Base-by-base conservation (phyloP, 2,797 vertebrate genomes). In the Poecilia wingei region DNA sequence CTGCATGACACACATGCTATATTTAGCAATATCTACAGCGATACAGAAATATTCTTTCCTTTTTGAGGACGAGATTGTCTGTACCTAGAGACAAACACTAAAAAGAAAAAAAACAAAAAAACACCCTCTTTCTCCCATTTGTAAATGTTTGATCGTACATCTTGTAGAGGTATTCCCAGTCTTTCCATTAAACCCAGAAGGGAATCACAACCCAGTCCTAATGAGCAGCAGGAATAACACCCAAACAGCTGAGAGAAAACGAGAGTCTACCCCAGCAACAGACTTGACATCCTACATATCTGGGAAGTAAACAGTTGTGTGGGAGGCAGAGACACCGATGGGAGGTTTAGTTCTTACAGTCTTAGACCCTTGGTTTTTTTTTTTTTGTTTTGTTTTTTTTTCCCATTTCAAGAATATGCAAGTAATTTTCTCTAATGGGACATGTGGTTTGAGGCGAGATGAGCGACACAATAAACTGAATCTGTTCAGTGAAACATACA, bases 161-260 rank as follows among this genome's bases (percentile, higher is more conserved):
- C 39, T 45, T 70, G 39, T 28, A 70, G 68, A 70, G 39, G 41
- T 45, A 70, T 70, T 45, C 68, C 45, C 20, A 72, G 47, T 36
- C 28, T 36, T 51, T 31, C 31, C n/a, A 31, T 72, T 57, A 43
- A 41, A 68, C 18, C 66, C 41, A 4, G 41, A 45, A 70, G 68
- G 68, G 79, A 72, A 86, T 86, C 82, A 76, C 72, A 77, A 72
- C 7, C 61, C 72, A 74, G 47, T 71, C 74, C 80, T 89, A 89
- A 92, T 87, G 81, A 90, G 68, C 49, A 80, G 83, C 41, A 28
- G 68, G 8, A n/a, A 81, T 82, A 78, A 59, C 79, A 74, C 72
- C 72, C 71, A 80, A 82, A 80, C 20, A 79, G 61, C 70, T 72
- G 49, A 77, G 75, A 77, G 81, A 80, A 12, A 31, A 31, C 81